Conservation (phyloP, 2,888 invertebrate genomes). For the Erynnis tages region DNA sequence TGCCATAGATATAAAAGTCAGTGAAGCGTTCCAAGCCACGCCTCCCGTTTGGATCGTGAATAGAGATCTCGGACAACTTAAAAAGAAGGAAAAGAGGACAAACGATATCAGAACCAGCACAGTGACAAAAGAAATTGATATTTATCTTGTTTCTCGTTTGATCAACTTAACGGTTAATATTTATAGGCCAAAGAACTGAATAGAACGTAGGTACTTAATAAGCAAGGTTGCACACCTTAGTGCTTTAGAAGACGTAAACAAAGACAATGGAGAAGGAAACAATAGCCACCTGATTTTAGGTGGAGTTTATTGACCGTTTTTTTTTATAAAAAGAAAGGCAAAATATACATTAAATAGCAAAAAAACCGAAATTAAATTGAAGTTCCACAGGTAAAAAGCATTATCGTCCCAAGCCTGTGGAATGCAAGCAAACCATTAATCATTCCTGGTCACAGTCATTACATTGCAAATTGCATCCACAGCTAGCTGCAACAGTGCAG, state of each 20-base stretch:
- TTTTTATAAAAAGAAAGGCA: too few species aligned
- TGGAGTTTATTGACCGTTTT: too few species aligned
- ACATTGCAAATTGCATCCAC: conserved; percentile 14
- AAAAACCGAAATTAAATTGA: conserved; percentile 1
- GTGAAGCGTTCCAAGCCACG: conserved; percentile 11
- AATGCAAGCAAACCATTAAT: conserved; percentile 18
- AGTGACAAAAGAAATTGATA: conserved; percentile 2
- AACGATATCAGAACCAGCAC: not conserved
- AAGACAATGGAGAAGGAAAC: too few species aligned
- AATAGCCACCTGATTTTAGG: too few species aligned
- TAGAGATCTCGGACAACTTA: conserved; percentile 10
- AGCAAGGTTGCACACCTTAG: too few species aligned
- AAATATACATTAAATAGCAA: too few species aligned
- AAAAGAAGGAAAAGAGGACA: conserved; percentile 6
- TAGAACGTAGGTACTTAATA: too few species aligned
- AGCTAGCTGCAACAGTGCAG: conserved; percentile 2
- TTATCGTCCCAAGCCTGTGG: conserved; percentile 9
- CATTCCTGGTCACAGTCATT: conserved; percentile 16
- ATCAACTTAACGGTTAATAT: not conserved
- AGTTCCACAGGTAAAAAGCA: conserved; percentile 10
- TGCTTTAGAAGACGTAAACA: too few species aligned
- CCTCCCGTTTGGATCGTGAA: conserved; percentile 8
- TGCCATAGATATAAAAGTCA: conserved; percentile 9
- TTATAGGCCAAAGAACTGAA: too few species aligned
- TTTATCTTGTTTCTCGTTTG: not conserved